Evolutionary conservation across 1,140 invertebrate species (phyloP).

Genomic region (Pteromalus puparum): DNA sequence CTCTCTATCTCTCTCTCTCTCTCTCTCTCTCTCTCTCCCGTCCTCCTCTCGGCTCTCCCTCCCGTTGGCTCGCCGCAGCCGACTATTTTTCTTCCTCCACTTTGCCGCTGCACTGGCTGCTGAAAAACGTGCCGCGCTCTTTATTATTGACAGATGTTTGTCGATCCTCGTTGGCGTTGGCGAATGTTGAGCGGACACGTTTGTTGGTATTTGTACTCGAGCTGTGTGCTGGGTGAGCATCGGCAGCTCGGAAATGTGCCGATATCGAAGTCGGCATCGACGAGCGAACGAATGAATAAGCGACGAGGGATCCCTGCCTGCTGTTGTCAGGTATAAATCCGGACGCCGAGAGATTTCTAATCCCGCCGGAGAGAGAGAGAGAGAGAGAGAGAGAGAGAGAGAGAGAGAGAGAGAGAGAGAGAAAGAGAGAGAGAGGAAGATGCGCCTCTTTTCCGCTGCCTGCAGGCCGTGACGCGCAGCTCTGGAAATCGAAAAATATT

Average conservation of each 20-base stretch:
- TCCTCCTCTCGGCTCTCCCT: not conserved
- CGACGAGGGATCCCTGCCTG: conserved; percentile 9
- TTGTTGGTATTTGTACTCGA: too few relatives aligned
- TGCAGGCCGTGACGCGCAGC: not conserved
- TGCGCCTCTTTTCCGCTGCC: not conserved
- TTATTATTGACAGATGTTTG: conserved; percentile 43
- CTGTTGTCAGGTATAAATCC: conserved; percentile 43
- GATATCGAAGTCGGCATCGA: not conserved
- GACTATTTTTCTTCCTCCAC: conserved; percentile 47
- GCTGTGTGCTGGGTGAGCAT: too few relatives aligned
- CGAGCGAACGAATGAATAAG: not conserved
- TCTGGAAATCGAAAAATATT: conserved; percentile 44
- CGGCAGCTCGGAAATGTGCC: too few relatives aligned
- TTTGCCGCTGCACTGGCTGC: conserved; percentile 10
- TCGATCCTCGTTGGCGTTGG: not conserved
- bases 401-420: not conserved
- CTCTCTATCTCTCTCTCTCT: not conserved
- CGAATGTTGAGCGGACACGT: too few relatives aligned
- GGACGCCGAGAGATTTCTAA: conserved; percentile 42
- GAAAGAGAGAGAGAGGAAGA: not conserved
- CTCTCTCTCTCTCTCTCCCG: not conserved
- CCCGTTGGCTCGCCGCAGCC: not conserved
- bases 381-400: not conserved
- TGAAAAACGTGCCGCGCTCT: conserved; percentile 15
- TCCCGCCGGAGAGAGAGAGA: not conserved